A percentile compares a stretch with the other conserved stretches of the same genome.
phyloP scores from a whole-genome alignment of 2,797 vertebrate genomes.

The Lemur catta region DNA sequence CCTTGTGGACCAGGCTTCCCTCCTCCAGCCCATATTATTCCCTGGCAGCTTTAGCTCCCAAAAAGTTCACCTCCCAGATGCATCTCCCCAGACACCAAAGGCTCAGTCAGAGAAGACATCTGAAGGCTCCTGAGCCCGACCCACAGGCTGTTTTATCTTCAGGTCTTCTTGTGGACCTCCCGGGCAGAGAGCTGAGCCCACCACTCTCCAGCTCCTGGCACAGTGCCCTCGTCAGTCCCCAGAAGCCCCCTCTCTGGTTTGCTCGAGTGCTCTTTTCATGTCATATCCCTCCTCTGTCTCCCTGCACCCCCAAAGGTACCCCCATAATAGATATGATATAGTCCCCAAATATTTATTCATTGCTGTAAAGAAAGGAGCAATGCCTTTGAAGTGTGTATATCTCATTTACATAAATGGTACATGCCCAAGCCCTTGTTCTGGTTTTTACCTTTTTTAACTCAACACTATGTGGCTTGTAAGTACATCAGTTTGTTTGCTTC shows the following conservation, averaged over 20 bases:
- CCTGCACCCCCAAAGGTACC: background rate
- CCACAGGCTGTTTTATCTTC: background rate
- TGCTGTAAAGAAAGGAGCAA: background rate
- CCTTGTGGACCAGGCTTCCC: background rate
- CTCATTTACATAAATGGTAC: background rate
- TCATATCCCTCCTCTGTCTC: background rate
- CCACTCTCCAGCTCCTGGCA: background rate
- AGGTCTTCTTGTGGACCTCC: background rate
- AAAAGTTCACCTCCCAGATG: background rate
- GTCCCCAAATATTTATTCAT: background rate
- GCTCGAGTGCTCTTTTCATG: background rate
- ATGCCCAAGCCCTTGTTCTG: background rate
- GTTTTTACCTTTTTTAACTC: background rate
- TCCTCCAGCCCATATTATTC: background rate
- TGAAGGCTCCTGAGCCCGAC: background rate
- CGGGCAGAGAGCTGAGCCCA: background rate
- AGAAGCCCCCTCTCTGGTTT: background rate
- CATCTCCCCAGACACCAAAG: background rate
- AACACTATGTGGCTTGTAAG: background rate
- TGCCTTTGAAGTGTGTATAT: rapidly evolving
- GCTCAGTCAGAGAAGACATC: background rate
- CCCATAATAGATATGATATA: background rate
- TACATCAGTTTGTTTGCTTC: background rate
- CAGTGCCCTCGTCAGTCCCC: background rate
- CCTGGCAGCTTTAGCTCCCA: background rate